Evolutionary conservation across 1,140 invertebrate species (phyloP), one percentile per base, ranked within the genome.

Genomic region (Lordiphosa mommai): DNA sequence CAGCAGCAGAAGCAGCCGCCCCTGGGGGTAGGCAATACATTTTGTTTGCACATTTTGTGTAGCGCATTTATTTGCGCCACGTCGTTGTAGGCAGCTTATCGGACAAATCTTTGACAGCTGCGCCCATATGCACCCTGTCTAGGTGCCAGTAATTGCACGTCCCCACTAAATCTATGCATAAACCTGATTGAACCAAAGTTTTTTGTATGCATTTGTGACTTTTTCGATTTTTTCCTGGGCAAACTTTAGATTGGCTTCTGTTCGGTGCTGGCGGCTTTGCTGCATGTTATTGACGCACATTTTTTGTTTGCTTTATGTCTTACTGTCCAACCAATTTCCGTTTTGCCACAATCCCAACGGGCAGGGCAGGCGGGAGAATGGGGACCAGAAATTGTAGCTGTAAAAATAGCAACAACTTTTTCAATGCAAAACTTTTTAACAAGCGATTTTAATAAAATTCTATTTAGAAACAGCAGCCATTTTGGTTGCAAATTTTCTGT

Each of bases 401-500:
- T 43, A 61, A 56, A 50, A 63, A 55, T 53, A 47, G 48, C 34
- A 50, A 46, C 70, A 80, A 82, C 72, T 82, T 84, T 82, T 80
- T 71, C 60, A 66, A 67, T 64, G 58, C 36, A 64, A 68, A 74
- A 82, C 32, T 76, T 82, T 79, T 77, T 84, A 84, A 84, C 76
- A 82, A 82, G 77, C 77, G 77, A 84, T 84, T 84, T 82, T 82
- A 82, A 82, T 82, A 82, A 82, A 82, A 82, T 82, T 82, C 76
- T 82, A 82, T 82, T 82, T 84, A 71, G 76, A 61, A 65, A 64
- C 38, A 43, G 53, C 57, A 53, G 17, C 64, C 44, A 47, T 68
- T 68, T 68, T 46, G 48, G 48, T 61, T 32, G 58, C 60, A 63
- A 51, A 46, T 61, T 61, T 30, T 40, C 23, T 52, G 38, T 23